Conservation (phyloP, 2,888 invertebrate species). For the Proisotoma minuta region DNA sequence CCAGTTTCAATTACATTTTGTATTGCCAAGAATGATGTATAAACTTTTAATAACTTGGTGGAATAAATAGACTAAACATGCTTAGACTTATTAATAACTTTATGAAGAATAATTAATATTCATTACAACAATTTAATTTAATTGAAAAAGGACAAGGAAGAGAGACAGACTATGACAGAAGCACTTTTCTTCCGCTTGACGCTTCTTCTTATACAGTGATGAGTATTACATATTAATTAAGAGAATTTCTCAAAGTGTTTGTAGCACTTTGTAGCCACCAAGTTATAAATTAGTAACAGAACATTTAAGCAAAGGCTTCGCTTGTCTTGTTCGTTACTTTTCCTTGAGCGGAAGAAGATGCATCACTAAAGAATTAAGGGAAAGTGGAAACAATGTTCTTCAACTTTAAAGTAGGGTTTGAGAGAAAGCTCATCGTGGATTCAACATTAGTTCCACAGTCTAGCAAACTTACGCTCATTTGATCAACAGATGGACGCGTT, state of each 20-base stretch:
- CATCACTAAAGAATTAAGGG: background rate
- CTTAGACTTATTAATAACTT: too few species aligned
- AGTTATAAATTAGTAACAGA: conserved; percentile 3
- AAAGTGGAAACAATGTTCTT: conserved; percentile 6
- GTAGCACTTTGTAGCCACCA: background rate
- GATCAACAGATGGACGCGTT: conserved; percentile 44
- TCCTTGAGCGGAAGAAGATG: background rate
- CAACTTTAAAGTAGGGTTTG: conserved; percentile 3
- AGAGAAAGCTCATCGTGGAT: conserved; percentile 42
- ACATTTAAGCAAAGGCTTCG: background rate
- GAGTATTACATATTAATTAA: background rate
- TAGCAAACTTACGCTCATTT: conserved; percentile 47
- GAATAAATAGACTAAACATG: too few species aligned
- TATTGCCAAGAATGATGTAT: too few species aligned
- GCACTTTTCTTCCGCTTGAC: too few species aligned
- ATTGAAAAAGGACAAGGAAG: too few species aligned
- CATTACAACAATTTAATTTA: background rate
- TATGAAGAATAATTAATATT: background rate
- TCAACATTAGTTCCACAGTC: conserved; percentile 41
- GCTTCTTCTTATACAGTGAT: too few species aligned
- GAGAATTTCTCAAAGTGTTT: background rate
- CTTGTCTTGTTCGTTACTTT: background rate
- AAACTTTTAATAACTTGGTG: too few species aligned
- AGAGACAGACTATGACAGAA: too few species aligned
- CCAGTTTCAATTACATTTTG: too few species aligned